phyloP scores from a whole-genome alignment of 2,888 invertebrate species.

The Sisyra terminalis region DNA sequence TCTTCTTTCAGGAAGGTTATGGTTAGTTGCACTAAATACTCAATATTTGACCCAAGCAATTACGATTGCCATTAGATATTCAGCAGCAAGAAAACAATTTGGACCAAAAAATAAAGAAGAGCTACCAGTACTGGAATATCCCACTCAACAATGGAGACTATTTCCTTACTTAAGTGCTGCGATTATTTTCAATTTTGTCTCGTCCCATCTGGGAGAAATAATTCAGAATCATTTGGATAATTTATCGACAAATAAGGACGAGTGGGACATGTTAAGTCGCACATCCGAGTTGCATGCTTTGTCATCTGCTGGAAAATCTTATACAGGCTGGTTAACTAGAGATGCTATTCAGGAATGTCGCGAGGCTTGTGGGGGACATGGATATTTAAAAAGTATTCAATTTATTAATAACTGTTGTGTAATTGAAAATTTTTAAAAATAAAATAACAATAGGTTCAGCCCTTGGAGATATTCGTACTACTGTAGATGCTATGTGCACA shows the following conservation, averaged over 20 bases:
- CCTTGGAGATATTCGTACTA: constrained; percentile 58
- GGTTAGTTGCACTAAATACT: constrained; percentile 46
- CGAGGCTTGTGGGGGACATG: constrained; percentile 92
- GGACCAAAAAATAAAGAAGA: constrained; percentile 69
- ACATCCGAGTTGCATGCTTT: constrained; percentile 63
- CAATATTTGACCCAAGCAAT: constrained; percentile 54
- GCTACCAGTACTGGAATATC: constrained; percentile 79
- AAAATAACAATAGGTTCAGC: constrained; percentile 46
- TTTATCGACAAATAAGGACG: constrained; percentile 16
- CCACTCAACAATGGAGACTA: constrained; percentile 66
- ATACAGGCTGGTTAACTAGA: constrained; percentile 70
- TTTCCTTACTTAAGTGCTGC: constrained; percentile 46
- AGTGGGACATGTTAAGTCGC: constrained; percentile 28
- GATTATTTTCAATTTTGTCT: constrained; percentile 26
- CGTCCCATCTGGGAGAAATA: constrained; percentile 39
- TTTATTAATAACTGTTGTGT: no score
- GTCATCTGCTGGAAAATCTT: constrained; percentile 57
- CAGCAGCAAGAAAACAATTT: constrained; percentile 75
- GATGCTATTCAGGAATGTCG: constrained; percentile 85
- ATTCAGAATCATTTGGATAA: constrained; percentile 8
- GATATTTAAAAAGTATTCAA: constrained; percentile 67
- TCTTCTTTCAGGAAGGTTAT: constrained; percentile 65
- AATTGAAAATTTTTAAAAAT: no score
- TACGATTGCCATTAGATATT: constrained; percentile 73
- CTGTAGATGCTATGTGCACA: constrained; percentile 30